phyloP scores from a whole-genome alignment of 2,113 vertebrate genomes.

The Etheostoma spectabile region DNA sequence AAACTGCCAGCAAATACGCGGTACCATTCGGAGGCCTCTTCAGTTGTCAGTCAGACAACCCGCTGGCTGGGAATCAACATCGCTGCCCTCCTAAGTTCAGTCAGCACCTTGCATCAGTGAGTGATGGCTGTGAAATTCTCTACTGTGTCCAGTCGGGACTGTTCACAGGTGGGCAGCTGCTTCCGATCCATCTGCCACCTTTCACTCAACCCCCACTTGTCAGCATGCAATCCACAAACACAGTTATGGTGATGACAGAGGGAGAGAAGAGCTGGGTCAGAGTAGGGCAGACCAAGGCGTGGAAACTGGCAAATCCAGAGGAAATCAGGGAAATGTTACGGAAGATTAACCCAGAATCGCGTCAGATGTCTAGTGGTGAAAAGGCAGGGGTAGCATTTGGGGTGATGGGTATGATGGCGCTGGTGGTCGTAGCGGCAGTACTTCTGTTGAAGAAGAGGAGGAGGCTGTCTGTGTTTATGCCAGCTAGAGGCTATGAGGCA shows the following conservation, averaged over 20 bases:
- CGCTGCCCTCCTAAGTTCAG: conserved; percentile 90
- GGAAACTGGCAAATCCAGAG: conserved; percentile 82
- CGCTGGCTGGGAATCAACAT: conserved; percentile 66
- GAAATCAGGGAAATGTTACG: conserved; percentile 74
- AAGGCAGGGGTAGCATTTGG: conserved; percentile 74
- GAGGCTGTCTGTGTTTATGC: background rate
- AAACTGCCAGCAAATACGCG: conserved; percentile 72
- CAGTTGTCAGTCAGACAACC: conserved; percentile 89
- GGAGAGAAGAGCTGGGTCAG: conserved; percentile 86
- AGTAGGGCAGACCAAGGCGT: conserved; percentile 81
- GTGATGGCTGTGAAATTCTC: conserved; percentile 90
- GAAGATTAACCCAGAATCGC: conserved; percentile 7
- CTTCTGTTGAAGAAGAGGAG: conserved; percentile 50
- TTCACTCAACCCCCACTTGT: conserved; percentile 84
- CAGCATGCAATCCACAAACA: conserved; percentile 80
- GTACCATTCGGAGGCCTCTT: conserved; percentile 93
- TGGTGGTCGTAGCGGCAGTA: conserved; percentile 58
- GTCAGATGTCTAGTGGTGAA: conserved; percentile 55
- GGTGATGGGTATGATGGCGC: conserved; percentile 59
- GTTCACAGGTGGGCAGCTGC: conserved; percentile 85
- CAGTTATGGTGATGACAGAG: conserved; percentile 87
- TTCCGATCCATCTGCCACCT: conserved; percentile 86
- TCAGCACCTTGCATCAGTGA: conserved; percentile 90
- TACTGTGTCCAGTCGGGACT: conserved; percentile 88
- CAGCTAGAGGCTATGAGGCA: conserved; percentile 42